Percentiles rank a stretch among this genome's conserved stretches.
These are phyloP conservation scores for Tiliacea citrago DNA, from an alignment of 2,888 invertebrate genomes.

Conservation along the genomic window DNA sequence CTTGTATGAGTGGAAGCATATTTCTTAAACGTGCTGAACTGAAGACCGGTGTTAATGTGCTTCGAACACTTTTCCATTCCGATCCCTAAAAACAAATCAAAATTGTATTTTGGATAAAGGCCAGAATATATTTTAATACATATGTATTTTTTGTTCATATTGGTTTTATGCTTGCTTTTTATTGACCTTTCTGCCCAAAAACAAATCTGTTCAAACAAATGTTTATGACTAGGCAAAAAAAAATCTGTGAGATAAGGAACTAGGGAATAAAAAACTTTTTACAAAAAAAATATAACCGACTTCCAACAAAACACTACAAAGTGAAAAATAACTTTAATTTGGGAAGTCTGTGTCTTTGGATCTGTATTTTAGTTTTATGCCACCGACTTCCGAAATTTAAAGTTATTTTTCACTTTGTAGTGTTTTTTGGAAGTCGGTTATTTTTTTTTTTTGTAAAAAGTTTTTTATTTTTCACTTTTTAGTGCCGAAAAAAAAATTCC, in stretches of 20 bases:
- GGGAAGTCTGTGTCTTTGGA: no score
- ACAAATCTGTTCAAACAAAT: not conserved
- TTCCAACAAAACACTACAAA: no score
- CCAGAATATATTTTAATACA: not conserved
- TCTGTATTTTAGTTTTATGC: no score
- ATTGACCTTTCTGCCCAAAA: not conserved
- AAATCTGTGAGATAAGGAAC: not conserved
- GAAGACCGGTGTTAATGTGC: slow-evolving; percentile 89
- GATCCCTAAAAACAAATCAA: slow-evolving; percentile 75
- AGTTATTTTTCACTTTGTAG: no score
- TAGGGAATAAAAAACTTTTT: not conserved
- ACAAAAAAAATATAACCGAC: no score
- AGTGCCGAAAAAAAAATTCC: no score
- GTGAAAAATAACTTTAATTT: no score
- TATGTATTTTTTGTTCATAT: not conserved
- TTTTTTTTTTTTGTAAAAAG: no score
- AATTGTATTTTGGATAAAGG: not conserved
- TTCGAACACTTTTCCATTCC: slow-evolving; percentile 90
- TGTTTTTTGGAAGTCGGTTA: no score
- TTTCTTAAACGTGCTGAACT: slow-evolving; percentile 89
- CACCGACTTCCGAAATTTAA: no score
- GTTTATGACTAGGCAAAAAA: no score
- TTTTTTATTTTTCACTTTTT: no score
- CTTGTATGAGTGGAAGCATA: slow-evolving; percentile 87
- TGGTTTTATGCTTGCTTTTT: not conserved